phyloP scores from a whole-genome alignment of 2,888 invertebrate genomes.

The Melikaiella ostensackeni region DNA sequence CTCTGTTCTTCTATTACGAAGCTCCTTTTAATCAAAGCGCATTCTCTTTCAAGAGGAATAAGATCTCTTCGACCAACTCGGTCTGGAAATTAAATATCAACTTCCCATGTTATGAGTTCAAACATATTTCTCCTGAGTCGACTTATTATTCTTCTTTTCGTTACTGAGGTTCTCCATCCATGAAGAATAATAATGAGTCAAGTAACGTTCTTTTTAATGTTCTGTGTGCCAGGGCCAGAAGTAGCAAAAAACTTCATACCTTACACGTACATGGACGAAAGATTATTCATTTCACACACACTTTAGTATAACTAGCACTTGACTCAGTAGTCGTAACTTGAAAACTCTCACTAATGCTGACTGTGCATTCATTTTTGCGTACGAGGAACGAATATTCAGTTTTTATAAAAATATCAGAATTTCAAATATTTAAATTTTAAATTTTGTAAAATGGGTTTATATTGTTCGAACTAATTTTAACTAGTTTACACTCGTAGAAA shows the following conservation, averaged over 20 bases:
- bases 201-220: conserved; percentile 28
- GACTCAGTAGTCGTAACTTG: conserved; percentile 6
- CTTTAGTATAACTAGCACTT: neutral
- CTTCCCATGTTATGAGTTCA: conserved; percentile 30
- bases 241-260: conserved; percentile 17
- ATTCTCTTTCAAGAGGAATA: conserved; percentile 21
- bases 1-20: neutral
- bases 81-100: conserved; percentile 36
- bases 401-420: neutral
- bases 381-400: neutral
- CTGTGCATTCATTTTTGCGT: neutral
- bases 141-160: conserved; percentile 33
- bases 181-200: conserved; percentile 37
- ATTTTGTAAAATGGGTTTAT: too few species aligned
- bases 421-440: too few species aligned
- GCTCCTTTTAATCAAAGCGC: conserved; percentile 20
- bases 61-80: neutral
- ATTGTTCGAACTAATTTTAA: too few species aligned
- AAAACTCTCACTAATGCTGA: neutral
- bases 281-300: conserved; percentile 20
- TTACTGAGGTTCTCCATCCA: conserved; percentile 26
- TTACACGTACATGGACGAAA: conserved; percentile 2
- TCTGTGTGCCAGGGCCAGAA: neutral
- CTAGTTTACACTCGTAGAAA: too few species aligned
- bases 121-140: conserved; percentile 26